A percentile compares a stretch with the other conserved stretches of the same genome.
phyloP scores from a whole-genome alignment of 2,113 vertebrate genomes.

The Nyctibius bracteatus region DNA sequence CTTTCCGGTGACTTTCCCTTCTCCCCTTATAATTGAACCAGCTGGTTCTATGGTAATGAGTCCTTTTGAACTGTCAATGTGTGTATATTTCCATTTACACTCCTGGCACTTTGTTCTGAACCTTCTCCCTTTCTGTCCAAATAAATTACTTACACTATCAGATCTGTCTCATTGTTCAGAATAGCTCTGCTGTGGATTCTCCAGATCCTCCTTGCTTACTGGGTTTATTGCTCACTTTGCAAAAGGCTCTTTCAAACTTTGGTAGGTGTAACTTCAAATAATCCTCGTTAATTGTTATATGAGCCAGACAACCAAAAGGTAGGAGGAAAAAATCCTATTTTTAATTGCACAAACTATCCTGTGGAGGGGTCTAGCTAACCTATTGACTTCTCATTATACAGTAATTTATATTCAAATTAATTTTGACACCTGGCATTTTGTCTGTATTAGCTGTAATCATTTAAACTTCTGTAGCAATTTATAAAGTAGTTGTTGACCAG shows the following conservation, averaged over 20 bases:
- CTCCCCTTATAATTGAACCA: slow-evolving; percentile 13
- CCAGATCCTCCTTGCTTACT: not conserved
- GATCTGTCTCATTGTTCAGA: slow-evolving; percentile 11
- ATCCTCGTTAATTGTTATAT: not conserved
- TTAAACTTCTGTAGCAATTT: not conserved
- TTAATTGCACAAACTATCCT: not conserved
- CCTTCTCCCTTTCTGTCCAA: slow-evolving; percentile 47
- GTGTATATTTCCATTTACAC: slow-evolving; percentile 42
- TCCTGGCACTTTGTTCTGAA: slow-evolving; percentile 42
- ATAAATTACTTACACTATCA: slow-evolving; percentile 32
- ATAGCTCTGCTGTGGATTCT: not conserved
- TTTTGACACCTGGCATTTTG: slow-evolving; percentile 21
- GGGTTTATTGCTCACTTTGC: not conserved
- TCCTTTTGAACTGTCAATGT: slow-evolving; percentile 33
- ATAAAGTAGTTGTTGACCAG: not conserved
- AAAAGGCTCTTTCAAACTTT: not conserved
- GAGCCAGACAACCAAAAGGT: not conserved
- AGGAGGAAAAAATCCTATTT: not conserved
- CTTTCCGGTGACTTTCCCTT: not conserved
- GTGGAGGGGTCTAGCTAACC: not conserved
- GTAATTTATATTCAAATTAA: slow-evolving; percentile 12
- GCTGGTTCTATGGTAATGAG: slow-evolving; percentile 44
- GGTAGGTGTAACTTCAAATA: slow-evolving; percentile 7
- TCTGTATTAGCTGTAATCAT: not conserved
- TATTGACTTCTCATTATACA: not conserved